Percentiles rank a stretch among this genome's conserved stretches.
These are phyloP conservation scores for Pongo pygmaeus DNA, from an alignment of 2,113 vertebrate genomes.

Conservation along the genomic window DNA sequence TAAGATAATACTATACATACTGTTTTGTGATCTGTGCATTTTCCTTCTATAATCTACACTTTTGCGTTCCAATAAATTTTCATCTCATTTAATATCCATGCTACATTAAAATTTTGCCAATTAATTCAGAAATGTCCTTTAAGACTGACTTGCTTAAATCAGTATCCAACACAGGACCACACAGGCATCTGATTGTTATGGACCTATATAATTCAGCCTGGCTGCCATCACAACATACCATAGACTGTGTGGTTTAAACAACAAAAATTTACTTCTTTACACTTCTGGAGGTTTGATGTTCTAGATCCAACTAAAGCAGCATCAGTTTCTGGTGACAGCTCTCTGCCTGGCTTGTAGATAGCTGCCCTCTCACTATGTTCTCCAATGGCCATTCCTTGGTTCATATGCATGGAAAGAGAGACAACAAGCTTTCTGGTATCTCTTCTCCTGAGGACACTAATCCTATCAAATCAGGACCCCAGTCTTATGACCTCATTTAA, in stretches of 20 bases:
- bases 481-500: neutral
- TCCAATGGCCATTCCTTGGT: neutral
- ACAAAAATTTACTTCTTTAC: neutral
- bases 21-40: neutral
- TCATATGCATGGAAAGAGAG: neutral
- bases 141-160: neutral
- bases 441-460: neutral
- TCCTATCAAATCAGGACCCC: neutral
- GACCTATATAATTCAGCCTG: neutral
- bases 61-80: neutral
- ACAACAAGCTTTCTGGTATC: neutral
- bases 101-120: neutral
- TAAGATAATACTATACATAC: neutral
- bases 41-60: neutral
- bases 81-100: neutral
- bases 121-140: neutral
- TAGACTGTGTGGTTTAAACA: neutral
- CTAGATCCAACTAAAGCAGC: neutral
- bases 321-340: neutral
- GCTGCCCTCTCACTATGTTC: neutral
- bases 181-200: too few species aligned
- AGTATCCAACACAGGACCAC: neutral
- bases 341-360: neutral
- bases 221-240: neutral
- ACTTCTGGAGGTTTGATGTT: neutral